Base-by-base conservation (phyloP, 2,888 invertebrate species). In the Auanema sp. region DNA sequence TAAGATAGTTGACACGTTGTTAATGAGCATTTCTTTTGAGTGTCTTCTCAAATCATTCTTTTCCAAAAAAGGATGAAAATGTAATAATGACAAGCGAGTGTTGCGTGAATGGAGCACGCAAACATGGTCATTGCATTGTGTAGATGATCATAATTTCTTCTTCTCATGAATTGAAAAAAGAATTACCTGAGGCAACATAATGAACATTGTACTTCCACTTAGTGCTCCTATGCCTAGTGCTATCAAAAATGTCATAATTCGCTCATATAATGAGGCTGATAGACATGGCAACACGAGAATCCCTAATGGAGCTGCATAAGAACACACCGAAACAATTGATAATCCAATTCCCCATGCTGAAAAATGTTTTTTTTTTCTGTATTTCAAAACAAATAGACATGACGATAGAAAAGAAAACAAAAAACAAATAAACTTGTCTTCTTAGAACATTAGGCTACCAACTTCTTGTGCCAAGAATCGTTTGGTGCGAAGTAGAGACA, bases 181-280 rank as follows among this genome's bases (percentile, higher is more conserved):
- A 62, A 53, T 21, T 54, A 75, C 78, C 66, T 78, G 78, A 14
- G 81, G 81, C 8, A 81, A 65, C 70, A 81, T 75, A 42, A 81
- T 78, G 66, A 81, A 81, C n/a, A 81, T 66, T 3, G 76, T 74
- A 14, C 72, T 75, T 18, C 80, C 79, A 44, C 75, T 72, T 40
- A 81, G 68, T 11, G 80, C 80, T 14, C 81, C 81, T 52, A 81
- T 78, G 10, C 81, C 81, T 6, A 81, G 65, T 1, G 81, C 81
- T 14, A 81, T 75, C 21, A 81, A 68, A 58, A 80, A 81, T 10
- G 75, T 78, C 80, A 81, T 81, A 41, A 71, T 72, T 33, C 79
- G 42, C 23, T 80, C 79, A 70, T 80, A 80, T 23, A 79, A 58
- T 1, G 71, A 63, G 58, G 76, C 76, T 53, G 64, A 70, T 41